phyloP scores from a whole-genome alignment of 2,888 invertebrate genomes.

The Caenorhabditis japonica region DNA sequence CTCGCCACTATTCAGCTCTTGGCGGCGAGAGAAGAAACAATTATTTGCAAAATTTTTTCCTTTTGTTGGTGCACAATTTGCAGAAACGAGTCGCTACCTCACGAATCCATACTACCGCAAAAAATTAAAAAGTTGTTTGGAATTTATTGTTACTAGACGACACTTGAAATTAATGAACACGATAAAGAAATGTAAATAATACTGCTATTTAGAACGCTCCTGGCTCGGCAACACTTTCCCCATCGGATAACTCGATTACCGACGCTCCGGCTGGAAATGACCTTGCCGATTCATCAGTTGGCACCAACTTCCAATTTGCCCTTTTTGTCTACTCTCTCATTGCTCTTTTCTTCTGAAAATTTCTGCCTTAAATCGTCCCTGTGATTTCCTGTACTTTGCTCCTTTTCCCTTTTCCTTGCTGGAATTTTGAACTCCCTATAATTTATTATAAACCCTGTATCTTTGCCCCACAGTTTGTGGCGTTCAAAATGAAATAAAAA shows the following conservation, averaged over 20 bases:
- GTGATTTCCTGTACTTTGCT: slow-evolving; percentile 32
- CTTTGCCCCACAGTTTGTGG: slow-evolving; percentile 8
- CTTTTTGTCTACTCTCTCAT: slow-evolving; percentile 29
- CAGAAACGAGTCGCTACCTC: no score
- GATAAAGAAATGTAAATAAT: neutral
- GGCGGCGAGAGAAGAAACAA: no score
- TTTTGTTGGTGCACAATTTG: no score
- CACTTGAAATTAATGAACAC: no score
- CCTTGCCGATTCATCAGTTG: slow-evolving; percentile 29
- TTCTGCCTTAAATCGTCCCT: neutral
- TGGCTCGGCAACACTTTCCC: slow-evolving; percentile 30
- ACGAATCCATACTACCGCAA: no score
- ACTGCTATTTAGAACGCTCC: slow-evolving; percentile 44
- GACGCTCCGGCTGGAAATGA: slow-evolving; percentile 48
- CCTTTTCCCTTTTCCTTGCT: no score
- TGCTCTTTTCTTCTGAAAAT: slow-evolving; percentile 23
- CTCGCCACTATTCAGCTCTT: no score
- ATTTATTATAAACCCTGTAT: no score
- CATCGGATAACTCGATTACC: slow-evolving; percentile 58
- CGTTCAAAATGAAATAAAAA: neutral
- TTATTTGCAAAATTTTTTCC: no score
- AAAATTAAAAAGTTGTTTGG: no score
- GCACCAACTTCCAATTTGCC: slow-evolving; percentile 4
- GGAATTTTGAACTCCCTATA: neutral
- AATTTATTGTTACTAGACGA: no score